phyloP scores from a whole-genome alignment of 2,113 vertebrate genomes.

The Malurus elegans region DNA sequence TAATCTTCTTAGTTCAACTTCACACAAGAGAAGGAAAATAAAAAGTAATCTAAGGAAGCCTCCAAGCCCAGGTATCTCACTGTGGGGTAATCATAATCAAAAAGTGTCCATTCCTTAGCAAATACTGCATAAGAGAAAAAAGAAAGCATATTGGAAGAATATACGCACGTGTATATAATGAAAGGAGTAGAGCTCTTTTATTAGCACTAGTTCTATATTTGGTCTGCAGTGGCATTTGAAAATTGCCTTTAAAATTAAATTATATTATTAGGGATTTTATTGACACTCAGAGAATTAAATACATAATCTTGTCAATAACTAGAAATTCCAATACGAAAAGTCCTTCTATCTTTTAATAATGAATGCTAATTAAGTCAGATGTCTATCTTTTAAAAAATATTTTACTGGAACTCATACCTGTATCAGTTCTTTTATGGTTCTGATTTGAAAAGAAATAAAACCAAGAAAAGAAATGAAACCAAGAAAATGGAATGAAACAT shows the following conservation, averaged over 20 bases:
- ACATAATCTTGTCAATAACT: background rate
- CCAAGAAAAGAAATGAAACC: accelerated
- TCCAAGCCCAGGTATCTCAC: background rate
- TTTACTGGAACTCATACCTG: background rate
- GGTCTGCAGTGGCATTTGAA: background rate
- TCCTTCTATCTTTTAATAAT: background rate
- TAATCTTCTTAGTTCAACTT: background rate
- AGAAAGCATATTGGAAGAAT: background rate
- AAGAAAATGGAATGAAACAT: background rate
- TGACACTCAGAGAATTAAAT: background rate
- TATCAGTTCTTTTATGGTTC: background rate
- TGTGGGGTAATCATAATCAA: background rate
- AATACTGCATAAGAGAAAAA: background rate
- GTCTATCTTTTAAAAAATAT: background rate
- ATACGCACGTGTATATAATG: background rate
- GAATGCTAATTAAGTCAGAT: background rate
- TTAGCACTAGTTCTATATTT: background rate
- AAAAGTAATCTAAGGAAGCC: background rate
- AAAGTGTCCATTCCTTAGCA: background rate
- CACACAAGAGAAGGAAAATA: background rate
- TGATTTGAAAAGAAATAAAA: background rate
- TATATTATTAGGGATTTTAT: background rate
- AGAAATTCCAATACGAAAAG: background rate
- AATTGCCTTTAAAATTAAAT: background rate
- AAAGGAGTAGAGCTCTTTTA: background rate